Conservation (phyloP, 2,113 vertebrate species). For the Embiotoca jacksoni region DNA sequence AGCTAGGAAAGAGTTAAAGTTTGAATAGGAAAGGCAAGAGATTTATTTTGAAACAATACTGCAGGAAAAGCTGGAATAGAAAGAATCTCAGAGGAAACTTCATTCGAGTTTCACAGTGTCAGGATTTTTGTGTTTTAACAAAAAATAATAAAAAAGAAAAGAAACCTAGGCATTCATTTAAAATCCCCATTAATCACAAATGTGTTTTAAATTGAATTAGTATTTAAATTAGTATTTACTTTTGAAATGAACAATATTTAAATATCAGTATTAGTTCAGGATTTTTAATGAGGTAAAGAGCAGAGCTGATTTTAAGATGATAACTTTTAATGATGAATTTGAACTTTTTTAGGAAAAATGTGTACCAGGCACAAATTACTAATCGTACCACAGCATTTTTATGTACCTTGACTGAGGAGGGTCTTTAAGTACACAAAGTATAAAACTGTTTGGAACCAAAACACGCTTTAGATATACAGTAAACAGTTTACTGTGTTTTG, state of each 20-base stretch:
- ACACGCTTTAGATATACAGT: background rate
- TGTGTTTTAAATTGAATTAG: background rate
- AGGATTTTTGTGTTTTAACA: background rate
- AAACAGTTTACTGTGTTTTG: background rate
- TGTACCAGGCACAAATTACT: background rate
- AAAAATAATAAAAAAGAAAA: background rate
- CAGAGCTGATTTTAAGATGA: too few species aligned
- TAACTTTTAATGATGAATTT: background rate
- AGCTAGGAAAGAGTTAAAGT: conserved; percentile 82
- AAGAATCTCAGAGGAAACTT: background rate
- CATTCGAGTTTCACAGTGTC: background rate
- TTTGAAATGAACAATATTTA: background rate
- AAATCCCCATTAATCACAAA: background rate
- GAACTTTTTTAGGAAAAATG: background rate
- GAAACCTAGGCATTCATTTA: background rate
- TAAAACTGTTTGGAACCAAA: too few species aligned
- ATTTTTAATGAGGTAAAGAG: too few species aligned
- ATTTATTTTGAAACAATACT: background rate
- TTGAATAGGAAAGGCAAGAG: conserved; percentile 4
- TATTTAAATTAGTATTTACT: background rate
- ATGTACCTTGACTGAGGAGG: background rate
- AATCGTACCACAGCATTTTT: background rate
- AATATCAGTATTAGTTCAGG: too few species aligned
- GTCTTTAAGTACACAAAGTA: background rate
- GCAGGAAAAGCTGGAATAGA: background rate